These are phyloP conservation scores for Agonum fuliginosum DNA, from an alignment of 2,888 invertebrate species.

Conservation along the genomic window DNA sequence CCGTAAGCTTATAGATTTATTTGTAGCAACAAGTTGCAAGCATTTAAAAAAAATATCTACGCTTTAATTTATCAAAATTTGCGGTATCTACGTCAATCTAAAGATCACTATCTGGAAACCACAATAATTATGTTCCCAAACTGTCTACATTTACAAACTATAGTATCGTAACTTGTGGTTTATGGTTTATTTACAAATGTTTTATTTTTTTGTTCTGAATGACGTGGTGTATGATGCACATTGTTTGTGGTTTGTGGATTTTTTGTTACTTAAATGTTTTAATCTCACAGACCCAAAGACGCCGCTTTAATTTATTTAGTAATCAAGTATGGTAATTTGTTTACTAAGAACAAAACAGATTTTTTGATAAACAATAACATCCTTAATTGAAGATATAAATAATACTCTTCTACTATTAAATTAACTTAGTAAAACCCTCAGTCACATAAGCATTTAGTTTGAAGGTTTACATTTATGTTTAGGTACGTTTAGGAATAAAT, in stretches of 20 bases:
- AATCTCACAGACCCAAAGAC: not conserved
- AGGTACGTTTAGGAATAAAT: too few species aligned
- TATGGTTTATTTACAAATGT: slow-evolving; percentile 5
- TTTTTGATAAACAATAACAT: not conserved
- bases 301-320: not conserved
- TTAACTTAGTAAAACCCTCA: too few species aligned
- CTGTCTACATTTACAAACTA: not conserved
- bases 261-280: not conserved
- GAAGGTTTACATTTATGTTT: too few species aligned
- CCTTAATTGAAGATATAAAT: not conserved
- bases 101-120: not conserved
- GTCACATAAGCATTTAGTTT: too few species aligned
- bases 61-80: not conserved
- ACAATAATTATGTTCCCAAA: not conserved
- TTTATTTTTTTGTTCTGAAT: not conserved
- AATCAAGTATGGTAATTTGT: not conserved
- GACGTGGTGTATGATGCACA: not conserved
- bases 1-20: too few species aligned
- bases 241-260: not conserved
- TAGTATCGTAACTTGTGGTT: slow-evolving; percentile 3
- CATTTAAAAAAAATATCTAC: too few species aligned
- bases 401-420: not conserved
- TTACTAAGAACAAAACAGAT: not conserved
- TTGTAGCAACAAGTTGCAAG: too few species aligned
- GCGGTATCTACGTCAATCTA: not conserved